Base-by-base conservation (phyloP, 2,888 invertebrate species). In the Apotomis turbidana region DNA sequence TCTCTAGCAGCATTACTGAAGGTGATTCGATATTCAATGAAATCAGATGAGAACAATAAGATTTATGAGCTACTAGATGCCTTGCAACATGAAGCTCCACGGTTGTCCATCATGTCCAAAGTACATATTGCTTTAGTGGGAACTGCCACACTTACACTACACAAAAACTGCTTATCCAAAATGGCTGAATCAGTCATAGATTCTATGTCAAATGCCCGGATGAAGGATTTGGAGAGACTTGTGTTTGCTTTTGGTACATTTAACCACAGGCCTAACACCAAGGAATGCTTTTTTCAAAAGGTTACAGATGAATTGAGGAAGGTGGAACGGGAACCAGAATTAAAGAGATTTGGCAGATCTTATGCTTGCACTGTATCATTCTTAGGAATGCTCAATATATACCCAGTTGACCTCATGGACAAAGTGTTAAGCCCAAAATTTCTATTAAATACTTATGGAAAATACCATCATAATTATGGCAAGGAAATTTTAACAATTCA, bases 201-300 rank as follows among this genome's bases (percentile, higher is more conserved):
- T 3, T 87, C 94, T 44, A 81, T 96, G 0, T 75, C 89, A 3
- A 64, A 81, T 4, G 85, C 94, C 0, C 94, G 97, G 74, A 62
- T 97, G 0, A 97, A 97, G 87, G 97, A 97, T 82, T 88, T 97
- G 46, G 97, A 97, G 86, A 94, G 97, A 78, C 86, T 97, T 8
- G 86, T 95, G 3, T 91, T 96, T 74, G 93, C 94, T 0, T 94
- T 95, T 80, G 94, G 94, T 3, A 93, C 95, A 81, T 96, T 96
- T 76, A 94, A 96, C 83, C 94, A 92, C 69, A 85, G 87, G 72
- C 95, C 95, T 12, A 78, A 90, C 66, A 93, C 91, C n/a, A 77
- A 83, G 74, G 79, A 83, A 60, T 83, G 83, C 70, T 88, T 93
- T 64, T 85, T 89, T 72, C 81, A 90, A 10, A 91, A 90, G 75